These are phyloP conservation scores for Zhuqinia jingwanae DNA, from an alignment of 2,888 invertebrate species.

Conservation along the genomic window DNA sequence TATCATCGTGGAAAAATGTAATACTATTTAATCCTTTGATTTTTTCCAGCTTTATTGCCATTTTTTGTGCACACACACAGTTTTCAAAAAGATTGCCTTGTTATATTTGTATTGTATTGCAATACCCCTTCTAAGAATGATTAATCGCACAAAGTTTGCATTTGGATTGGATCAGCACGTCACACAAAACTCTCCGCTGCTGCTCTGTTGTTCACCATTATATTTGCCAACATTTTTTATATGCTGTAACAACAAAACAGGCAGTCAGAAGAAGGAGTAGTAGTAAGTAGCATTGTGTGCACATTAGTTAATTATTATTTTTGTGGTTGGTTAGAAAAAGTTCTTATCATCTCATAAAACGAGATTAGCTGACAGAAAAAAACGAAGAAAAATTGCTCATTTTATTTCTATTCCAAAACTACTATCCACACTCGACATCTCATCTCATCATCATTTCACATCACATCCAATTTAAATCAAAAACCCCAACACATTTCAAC, in stretches of 20 bases:
- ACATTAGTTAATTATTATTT: neutral
- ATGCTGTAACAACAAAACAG: neutral
- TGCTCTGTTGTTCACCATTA: neutral
- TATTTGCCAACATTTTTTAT: slow-evolving; percentile 42
- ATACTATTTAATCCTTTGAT: neutral
- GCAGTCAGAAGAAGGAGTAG: neutral
- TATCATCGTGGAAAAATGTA: neutral
- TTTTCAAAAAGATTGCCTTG: slow-evolving; percentile 1
- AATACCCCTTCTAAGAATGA: slow-evolving; percentile 26
- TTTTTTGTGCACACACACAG: neutral
- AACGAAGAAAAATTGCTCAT: slow-evolving; percentile 39
- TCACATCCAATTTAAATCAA: neutral
- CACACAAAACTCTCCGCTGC: slow-evolving; percentile 14
- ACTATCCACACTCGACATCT: neutral
- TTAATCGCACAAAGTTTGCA: slow-evolving; percentile 36
- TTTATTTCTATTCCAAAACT: slow-evolving; percentile 5
- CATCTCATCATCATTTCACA: slow-evolving; percentile 11
- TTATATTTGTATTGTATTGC: neutral
- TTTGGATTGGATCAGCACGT: slow-evolving; percentile 19
- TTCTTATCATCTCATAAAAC: slow-evolving; percentile 49
- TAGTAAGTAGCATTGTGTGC: slow-evolving; percentile 2
- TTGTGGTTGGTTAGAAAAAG: slow-evolving; percentile 33
- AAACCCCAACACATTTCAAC: neutral
- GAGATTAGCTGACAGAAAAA: slow-evolving; percentile 35
- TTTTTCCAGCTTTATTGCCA: slow-evolving; percentile 21